Conservation (phyloP, 2,797 vertebrate species). For the Cygnus olor region DNA sequence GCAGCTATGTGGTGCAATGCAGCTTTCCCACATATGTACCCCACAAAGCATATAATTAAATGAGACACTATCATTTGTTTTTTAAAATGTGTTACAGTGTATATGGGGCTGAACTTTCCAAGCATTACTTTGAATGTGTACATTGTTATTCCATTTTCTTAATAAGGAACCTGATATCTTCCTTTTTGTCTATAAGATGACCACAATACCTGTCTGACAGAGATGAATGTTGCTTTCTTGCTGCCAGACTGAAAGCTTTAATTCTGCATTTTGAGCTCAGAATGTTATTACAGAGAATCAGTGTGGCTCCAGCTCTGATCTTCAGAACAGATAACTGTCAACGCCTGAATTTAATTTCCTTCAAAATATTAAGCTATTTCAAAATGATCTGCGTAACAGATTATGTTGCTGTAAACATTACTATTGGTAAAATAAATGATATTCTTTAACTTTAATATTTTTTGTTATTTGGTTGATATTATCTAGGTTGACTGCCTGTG, state of each 20-base stretch:
- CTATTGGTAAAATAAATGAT: conserved; percentile 67
- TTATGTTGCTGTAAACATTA: conserved; percentile 67
- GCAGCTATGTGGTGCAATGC: background rate
- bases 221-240: conserved; percentile 70
- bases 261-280: conserved; percentile 30
- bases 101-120: background rate
- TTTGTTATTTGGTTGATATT: conserved; percentile 39
- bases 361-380: conserved; percentile 77
- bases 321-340: conserved; percentile 71
- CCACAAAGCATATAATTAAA: background rate
- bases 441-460: conserved; percentile 56
- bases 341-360: conserved; percentile 81
- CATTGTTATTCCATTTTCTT: conserved; percentile 14
- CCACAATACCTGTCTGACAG: conserved; percentile 49
- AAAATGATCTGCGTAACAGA: conserved; percentile 59
- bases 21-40: background rate
- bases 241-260: conserved; percentile 57
- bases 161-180: background rate
- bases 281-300: conserved; percentile 75
- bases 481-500: background rate
- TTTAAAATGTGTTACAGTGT: background rate
- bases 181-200: conserved; percentile 3
- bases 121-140: background rate
- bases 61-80: too few species aligned
- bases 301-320: conserved; percentile 64